These are phyloP conservation scores for Harpalus rufipes DNA, from an alignment of 2,888 invertebrate species.

Conservation along the genomic window DNA sequence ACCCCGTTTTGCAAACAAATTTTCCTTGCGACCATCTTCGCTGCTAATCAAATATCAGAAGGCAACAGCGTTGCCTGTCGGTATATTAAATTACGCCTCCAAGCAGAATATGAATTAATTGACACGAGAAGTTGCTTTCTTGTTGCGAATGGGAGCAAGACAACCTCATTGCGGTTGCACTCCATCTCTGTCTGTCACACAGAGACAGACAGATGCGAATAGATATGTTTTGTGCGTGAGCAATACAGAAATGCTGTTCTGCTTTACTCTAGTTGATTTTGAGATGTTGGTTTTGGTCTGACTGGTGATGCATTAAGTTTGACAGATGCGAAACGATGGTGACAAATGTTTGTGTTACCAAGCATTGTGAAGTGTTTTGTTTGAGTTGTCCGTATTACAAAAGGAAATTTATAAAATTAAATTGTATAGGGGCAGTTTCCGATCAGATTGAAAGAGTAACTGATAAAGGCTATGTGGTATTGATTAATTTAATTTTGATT, in stretches of 20 bases:
- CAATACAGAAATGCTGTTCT: constrained; percentile 17
- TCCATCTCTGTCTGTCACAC: neutral
- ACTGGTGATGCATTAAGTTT: constrained; percentile 50
- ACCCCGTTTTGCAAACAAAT: constrained; percentile 13
- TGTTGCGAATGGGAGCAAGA: constrained; percentile 2
- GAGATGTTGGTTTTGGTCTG: constrained; percentile 6
- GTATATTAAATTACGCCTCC: constrained; percentile 44
- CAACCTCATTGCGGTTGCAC: neutral
- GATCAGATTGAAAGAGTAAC: neutral
- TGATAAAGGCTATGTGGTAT: neutral
- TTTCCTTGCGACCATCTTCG: constrained; percentile 23
- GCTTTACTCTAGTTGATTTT: constrained; percentile 34
- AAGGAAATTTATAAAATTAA: neutral
- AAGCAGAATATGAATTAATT: constrained; percentile 57
- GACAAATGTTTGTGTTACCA: constrained; percentile 49
- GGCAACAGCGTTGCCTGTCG: constrained; percentile 39
- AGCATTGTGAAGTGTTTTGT: constrained; percentile 38
- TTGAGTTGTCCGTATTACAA: constrained; percentile 22
- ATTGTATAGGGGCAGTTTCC: neutral
- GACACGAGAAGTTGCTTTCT: constrained; percentile 8
- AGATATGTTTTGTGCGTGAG: constrained; percentile 50
- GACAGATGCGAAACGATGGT: constrained; percentile 39
- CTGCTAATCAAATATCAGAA: constrained; percentile 46
- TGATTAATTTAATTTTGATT: neutral
- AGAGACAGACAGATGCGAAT: constrained; percentile 19